Evolutionary conservation across 2,888 invertebrate genomes (phyloP), one percentile per base, ranked within the genome.

Genomic region (Steinernema hermaphroditum): DNA sequence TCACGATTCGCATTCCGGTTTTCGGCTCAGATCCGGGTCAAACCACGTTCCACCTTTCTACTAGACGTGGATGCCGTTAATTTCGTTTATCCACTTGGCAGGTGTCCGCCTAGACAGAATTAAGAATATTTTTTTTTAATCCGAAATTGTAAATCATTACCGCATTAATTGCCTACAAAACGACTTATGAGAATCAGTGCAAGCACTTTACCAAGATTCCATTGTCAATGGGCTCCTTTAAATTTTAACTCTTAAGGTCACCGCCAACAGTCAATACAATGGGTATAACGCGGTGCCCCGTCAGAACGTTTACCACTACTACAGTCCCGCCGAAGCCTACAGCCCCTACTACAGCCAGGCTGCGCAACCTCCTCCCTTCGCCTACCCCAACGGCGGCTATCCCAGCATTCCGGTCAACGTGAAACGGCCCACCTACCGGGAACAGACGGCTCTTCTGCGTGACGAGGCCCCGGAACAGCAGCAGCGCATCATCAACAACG

Each of bases 401-500:
- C 54, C 54, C 8, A 54, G 54, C 54, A 12, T 54, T 27, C 54
- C 54, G 27, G 54, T 54, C 6, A 54, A 27, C 54, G 54, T 54
- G 12, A 54, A 27, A 24, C 54, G 54, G 24, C 54, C 54, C 2
- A 54, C 54, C 19, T 54, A 54, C 54, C 24, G 22, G 6, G 6
- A 14, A 6, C 27, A 14, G 6, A 24, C 22, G 24, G 22, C 54
- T 8, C 4, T 24, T 6, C 27, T 54, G 27, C 54, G 54, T 14
- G 54, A 54, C 54, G 54, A 54, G 27, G n/a, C 27, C 6, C 54
- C 54, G 24, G 24, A 54, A 16, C 54, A 2, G 6, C 54, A 2
- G 54, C 54, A 24, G 27, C 54, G 54, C 54, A 54, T 54, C 54
- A 54, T 54, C 54, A 54, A 54, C 54, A 54, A 54, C 27, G 54